phyloP scores from a whole-genome alignment of 2,888 invertebrate genomes.

The Embidobia sp. region DNA sequence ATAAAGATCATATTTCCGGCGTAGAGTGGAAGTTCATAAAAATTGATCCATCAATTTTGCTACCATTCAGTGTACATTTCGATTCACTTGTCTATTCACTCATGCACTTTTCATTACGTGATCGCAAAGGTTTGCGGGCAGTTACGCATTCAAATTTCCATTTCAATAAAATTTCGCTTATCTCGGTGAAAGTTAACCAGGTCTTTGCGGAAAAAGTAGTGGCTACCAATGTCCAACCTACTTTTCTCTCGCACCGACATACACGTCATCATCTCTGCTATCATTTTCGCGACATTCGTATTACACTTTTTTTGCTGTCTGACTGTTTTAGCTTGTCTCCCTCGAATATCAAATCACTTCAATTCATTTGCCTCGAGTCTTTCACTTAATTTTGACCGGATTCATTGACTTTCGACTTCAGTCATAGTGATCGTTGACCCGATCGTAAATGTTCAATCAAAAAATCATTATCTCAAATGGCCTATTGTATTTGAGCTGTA shows the following conservation, averaged over 20 bases:
- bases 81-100: conserved; percentile 49
- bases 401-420: too few relatives aligned
- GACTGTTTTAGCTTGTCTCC: conserved; percentile 16
- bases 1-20: conserved; percentile 10
- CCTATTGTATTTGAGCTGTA: too few relatives aligned
- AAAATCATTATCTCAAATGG: too few relatives aligned
- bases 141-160: conserved; percentile 61
- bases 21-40: conserved; percentile 4
- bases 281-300: conserved; percentile 45
- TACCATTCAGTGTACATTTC: conserved; percentile 35
- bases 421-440: too few relatives aligned
- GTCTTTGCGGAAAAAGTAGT: conserved; percentile 48
- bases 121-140: conserved; percentile 50
- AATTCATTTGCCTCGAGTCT: conserved; percentile 25
- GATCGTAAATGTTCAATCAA: too few relatives aligned
- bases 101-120: conserved; percentile 56
- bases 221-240: conserved; percentile 54
- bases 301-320: conserved; percentile 14
- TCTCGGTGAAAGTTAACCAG: conserved; percentile 59
- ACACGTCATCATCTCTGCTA: conserved; percentile 36
- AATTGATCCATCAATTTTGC: conserved; percentile 19
- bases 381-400: too few relatives aligned
- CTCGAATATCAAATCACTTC: conserved; percentile 21
- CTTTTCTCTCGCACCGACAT: conserved; percentile 43
- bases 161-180: conserved; percentile 62